Percentiles rank a stretch among this genome's conserved stretches.
Evolutionary conservation across 2,113 vertebrate species (phyloP).

Genomic region (Nothoprocta perdicaria): DNA sequence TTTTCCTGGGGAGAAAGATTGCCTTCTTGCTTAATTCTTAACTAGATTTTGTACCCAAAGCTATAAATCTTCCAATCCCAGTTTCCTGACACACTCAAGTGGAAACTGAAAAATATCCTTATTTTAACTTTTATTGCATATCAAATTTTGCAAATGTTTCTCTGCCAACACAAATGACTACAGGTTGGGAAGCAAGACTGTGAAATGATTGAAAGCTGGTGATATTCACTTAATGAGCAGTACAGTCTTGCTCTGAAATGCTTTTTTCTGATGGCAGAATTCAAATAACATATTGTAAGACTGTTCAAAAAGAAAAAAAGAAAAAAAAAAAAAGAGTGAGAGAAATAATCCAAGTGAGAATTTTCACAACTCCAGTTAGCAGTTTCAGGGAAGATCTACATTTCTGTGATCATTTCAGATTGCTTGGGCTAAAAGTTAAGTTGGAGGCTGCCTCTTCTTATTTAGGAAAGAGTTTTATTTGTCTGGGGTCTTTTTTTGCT

Average conservation of each 20-base stretch:
- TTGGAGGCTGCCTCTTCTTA: not conserved
- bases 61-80: conserved; percentile 53
- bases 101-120: conserved; percentile 54
- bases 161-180: conserved; percentile 66
- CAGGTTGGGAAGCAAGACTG: conserved; percentile 37
- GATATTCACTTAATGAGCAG: not conserved
- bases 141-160: conserved; percentile 34
- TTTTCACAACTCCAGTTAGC: not conserved
- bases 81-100: conserved; percentile 54
- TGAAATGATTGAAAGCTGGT: not conserved
- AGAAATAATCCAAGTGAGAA: not conserved
- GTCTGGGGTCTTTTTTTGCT: not conserved
- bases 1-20: conserved; percentile 23
- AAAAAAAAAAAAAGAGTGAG: no score
- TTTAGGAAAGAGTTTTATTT: not conserved
- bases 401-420: not conserved
- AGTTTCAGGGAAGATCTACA: not conserved
- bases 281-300: not conserved
- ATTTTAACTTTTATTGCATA: conserved; percentile 64
- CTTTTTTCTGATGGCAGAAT: not conserved
- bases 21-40: conserved; percentile 42
- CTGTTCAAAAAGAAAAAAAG: not conserved
- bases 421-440: not conserved
- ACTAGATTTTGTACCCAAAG: conserved; percentile 38
- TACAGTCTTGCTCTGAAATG: not conserved